phyloP scores from a whole-genome alignment of 2,888 invertebrate genomes.

The Andrena flavipes region DNA sequence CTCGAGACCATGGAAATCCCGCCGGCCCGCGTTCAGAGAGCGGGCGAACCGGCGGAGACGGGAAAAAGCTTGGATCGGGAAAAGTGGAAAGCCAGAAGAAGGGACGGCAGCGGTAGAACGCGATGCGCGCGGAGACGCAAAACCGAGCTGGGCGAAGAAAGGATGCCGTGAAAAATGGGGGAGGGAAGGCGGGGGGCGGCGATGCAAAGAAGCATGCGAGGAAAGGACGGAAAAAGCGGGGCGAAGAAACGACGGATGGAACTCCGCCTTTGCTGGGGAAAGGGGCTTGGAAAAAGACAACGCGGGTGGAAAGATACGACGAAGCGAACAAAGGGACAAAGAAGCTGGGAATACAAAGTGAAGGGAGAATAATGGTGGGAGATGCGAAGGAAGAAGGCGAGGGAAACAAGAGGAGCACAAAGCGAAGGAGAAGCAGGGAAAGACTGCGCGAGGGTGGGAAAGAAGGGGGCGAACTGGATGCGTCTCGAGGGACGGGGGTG shows the following conservation, averaged over 20 bases:
- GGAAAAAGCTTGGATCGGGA: not conserved
- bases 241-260: conserved; percentile 4
- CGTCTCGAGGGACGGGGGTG: conserved; percentile 29
- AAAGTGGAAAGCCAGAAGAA: not conserved
- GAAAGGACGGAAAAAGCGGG: not conserved
- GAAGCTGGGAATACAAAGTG: conserved; percentile 29
- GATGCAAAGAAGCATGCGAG: conserved; percentile 6
- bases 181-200: conserved; percentile 1
- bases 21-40: not conserved
- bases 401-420: not conserved
- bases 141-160: not conserved
- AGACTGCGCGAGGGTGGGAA: too few species aligned
- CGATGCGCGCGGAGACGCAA: not conserved
- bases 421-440: not conserved
- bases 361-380: conserved; percentile 41
- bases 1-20: conserved; percentile 7
- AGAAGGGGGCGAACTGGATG: conserved; percentile 13
- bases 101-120: not conserved
- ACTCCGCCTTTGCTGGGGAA: conserved; percentile 15
- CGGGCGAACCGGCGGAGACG: not conserved
- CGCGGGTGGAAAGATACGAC: conserved; percentile 25
- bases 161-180: conserved; percentile 4
- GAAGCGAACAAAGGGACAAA: conserved; percentile 24
- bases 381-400: not conserved
- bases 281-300: conserved; percentile 12